Percentiles rank a stretch among this genome's conserved stretches.
Conservation (phyloP, 2,113 vertebrate genomes). For the Oryzias melastigma region DNA sequence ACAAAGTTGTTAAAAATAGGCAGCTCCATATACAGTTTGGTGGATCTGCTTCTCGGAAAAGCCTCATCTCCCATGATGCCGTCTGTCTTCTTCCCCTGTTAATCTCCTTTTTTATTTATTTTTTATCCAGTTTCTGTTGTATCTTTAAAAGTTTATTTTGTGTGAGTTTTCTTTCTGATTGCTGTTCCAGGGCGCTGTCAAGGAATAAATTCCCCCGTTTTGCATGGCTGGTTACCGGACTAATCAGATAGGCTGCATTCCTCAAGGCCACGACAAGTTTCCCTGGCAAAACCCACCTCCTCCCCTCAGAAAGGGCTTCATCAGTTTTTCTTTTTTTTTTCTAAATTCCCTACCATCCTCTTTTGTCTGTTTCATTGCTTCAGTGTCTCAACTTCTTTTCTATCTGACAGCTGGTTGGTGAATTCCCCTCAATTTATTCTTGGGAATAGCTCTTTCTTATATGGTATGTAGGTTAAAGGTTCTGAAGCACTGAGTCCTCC, state of each 20-base stretch:
- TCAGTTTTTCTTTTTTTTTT: conserved; percentile 27
- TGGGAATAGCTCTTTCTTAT: conserved; percentile 16
- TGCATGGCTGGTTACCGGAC: conserved; percentile 21
- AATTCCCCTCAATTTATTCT: conserved; percentile 33
- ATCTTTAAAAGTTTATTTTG: background rate
- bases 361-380: conserved; percentile 9
- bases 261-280: conserved; percentile 43
- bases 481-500: conserved; percentile 11
- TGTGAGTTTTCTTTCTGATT: background rate
- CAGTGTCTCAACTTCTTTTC: conserved; percentile 28
- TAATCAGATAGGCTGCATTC: conserved; percentile 49
- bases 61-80: background rate
- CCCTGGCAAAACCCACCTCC: conserved; percentile 25
- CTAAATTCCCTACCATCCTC: conserved; percentile 1
- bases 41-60: conserved; percentile 23
- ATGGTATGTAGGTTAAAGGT: conserved; percentile 56
- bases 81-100: too few relatives aligned
- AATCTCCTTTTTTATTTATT: background rate
- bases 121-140: background rate
- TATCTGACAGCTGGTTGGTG: conserved; percentile 27
- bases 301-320: conserved; percentile 20
- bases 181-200: background rate
- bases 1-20: conserved; percentile 40
- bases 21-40: background rate
- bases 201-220: background rate